Evolutionary conservation across 2,888 invertebrate species (phyloP), one percentile per base, ranked within the genome.

Genomic region (Carpatolechia fugitivella): DNA sequence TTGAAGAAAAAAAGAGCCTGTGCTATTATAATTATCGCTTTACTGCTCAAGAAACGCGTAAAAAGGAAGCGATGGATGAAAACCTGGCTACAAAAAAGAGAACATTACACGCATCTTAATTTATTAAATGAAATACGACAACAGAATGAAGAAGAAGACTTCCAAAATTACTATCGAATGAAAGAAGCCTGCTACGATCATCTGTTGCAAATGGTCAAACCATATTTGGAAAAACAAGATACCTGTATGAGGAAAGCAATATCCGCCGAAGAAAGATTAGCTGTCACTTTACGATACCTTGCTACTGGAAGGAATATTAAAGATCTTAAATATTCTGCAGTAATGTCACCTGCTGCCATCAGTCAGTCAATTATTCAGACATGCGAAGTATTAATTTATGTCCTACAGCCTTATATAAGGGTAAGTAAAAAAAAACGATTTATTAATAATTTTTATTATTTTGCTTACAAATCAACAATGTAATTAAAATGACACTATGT

Each of bases 1-100:
- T 47, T 54, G 47, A 55, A 52, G 53, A 55, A 56, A 58, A 53
- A 56, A 58, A 24, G 50, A 55, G 55, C 58, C 50, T 58, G 58
- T 58, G 55, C 51, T 53, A 51, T 53, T 46, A 58, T 58, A 53
- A 55, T 58, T 55, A 56, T 58, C 50, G 58, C 53, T 50, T 53
- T 55, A 47, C 51, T 56, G 53, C 53, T 55, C 40, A 56, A 58
- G 53, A 58, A 58, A 53, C 58, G 58, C 53, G 58, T 58, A 55
- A 58, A 58, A 56, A 58, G 56, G 44, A 56, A 58, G 56, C 56
- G 52, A n/a, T 36, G 36, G 36, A 13, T 36, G 4, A 36, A 36
- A 13, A 13, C 4, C 5, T 36, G 13, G 13, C 36, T 24, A 24
- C 24, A 24, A 24, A 24, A 24, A 24, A 24, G 24, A 24, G 24